These are phyloP conservation scores for Pachyseris speciosa DNA, from an alignment of 64 coral and sea anemone genomes.

Conservation along the genomic window DNA sequence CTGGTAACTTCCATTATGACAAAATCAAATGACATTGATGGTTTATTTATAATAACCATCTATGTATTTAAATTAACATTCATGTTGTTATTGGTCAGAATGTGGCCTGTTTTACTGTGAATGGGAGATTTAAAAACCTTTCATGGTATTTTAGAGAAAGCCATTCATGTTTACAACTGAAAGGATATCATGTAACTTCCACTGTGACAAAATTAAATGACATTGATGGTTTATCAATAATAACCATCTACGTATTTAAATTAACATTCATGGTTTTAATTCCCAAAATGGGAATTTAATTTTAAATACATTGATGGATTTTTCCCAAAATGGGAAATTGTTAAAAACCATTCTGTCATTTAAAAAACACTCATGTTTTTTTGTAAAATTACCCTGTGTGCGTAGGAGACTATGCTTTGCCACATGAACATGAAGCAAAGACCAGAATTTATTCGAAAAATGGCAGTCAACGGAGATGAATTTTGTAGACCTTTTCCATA, in stretches of 20 bases:
- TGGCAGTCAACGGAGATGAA: too few relatives aligned
- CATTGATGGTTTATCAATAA: slow-evolving; percentile 9
- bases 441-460: too few relatives aligned
- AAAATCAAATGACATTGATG: slow-evolving; percentile 10
- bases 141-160: not conserved
- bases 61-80: slow-evolving; percentile 9
- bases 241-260: slow-evolving; percentile 5
- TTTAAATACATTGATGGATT: not conserved
- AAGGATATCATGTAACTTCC: not conserved
- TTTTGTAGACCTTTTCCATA: too few relatives aligned
- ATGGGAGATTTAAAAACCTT: slow-evolving; percentile 10
- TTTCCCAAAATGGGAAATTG: not conserved
- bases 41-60: not conserved
- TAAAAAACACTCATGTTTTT: not conserved
- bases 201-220: not conserved
- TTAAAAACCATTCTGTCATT: slow-evolving; percentile 3
- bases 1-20: not conserved
- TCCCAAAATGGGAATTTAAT: not conserved
- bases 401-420: too few relatives aligned
- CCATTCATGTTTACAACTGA: slow-evolving; percentile 9
- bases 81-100: not conserved
- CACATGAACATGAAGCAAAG: too few relatives aligned
- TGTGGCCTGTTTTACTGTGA: not conserved
- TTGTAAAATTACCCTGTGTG: not conserved
- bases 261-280: slow-evolving; percentile 11